Evolutionary conservation across 2,888 invertebrate genomes (phyloP).

Genomic region (Julus scanicus): DNA sequence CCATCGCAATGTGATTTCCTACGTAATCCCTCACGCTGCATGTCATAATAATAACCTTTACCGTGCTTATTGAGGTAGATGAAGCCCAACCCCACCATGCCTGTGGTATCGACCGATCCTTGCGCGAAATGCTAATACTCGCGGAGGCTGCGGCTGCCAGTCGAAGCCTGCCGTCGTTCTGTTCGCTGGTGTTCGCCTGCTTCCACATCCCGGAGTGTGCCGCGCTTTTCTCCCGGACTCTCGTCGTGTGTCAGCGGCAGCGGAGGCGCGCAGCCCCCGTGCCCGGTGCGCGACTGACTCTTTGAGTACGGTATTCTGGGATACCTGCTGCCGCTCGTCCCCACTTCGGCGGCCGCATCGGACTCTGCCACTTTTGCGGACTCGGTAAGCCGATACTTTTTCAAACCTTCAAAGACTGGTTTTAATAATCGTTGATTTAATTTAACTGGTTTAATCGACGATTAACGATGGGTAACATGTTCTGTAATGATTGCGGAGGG

Average conservation of each 20-base stretch:
- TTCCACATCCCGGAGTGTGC: neutral
- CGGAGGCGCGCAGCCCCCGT: neutral
- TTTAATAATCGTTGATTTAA: too few species aligned
- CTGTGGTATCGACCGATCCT: neutral
- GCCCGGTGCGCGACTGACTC: too few species aligned
- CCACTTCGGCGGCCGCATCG: neutral
- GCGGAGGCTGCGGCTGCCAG: neutral
- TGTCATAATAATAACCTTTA: constrained; percentile 42
- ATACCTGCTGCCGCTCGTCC: neutral
- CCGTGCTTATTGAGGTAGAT: constrained; percentile 7
- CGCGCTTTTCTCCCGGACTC: neutral
- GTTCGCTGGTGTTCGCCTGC: neutral
- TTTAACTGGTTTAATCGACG: too few species aligned
- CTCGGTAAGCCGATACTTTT: too few species aligned
- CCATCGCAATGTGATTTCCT: constrained; percentile 25
- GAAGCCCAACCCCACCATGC: neutral
- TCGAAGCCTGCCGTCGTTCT: neutral
- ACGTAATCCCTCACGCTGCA: constrained; percentile 14
- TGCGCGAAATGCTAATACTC: neutral
- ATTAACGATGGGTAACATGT: too few species aligned
- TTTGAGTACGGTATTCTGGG: constrained; percentile 11
- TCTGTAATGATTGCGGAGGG: too few species aligned
- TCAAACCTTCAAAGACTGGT: too few species aligned
- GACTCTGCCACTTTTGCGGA: neutral
- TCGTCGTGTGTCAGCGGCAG: neutral